A percentile compares a stretch with the other conserved stretches of the same genome.
Conservation (phyloP, 2,888 invertebrate genomes). For the Crocallis elinguaria region DNA sequence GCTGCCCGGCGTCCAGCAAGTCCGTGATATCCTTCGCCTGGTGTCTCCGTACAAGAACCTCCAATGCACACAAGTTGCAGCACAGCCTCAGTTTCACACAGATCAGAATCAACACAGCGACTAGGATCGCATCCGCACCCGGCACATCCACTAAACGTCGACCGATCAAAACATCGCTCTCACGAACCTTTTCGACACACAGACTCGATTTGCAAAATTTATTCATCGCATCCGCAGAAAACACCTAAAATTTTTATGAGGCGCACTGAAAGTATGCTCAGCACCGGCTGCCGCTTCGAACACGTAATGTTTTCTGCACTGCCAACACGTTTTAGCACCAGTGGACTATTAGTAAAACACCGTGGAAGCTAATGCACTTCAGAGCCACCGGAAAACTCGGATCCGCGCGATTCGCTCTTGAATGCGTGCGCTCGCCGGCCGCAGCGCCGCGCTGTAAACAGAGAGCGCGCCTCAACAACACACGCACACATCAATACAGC, state of each 20-base stretch:
- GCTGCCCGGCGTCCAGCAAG: slow-evolving; percentile 48
- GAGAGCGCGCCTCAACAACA: slow-evolving; percentile 76
- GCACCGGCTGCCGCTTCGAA: slow-evolving; percentile 45
- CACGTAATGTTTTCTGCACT: slow-evolving; percentile 62
- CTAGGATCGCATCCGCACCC: slow-evolving; percentile 68
- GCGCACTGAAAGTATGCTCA: slow-evolving; percentile 68
- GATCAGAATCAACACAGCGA: slow-evolving; percentile 57
- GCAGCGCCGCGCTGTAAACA: slow-evolving; percentile 83
- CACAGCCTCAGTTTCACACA: slow-evolving; percentile 63
- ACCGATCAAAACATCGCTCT: slow-evolving; percentile 80
- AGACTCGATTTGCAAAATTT: slow-evolving; percentile 82
- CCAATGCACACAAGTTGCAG: slow-evolving; percentile 40
- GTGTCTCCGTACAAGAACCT: slow-evolving; percentile 14
- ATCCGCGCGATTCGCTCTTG: slow-evolving; percentile 65
- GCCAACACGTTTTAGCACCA: slow-evolving; percentile 72
- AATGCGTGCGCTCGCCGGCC: slow-evolving; percentile 88
- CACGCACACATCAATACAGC: slow-evolving; percentile 65
- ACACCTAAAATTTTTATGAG: slow-evolving; percentile 76
- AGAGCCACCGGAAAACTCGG: slow-evolving; percentile 74
- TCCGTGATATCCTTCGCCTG: slow-evolving; percentile 42
- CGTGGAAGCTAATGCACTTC: slow-evolving; percentile 66
- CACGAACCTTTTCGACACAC: slow-evolving; percentile 82
- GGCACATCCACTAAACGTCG: slow-evolving; percentile 77
- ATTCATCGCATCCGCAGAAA: slow-evolving; percentile 84
- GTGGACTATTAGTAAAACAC: slow-evolving; percentile 74